Evolutionary conservation across 2,888 invertebrate genomes (phyloP).

Genomic region (Onthophagus sagittarius): DNA sequence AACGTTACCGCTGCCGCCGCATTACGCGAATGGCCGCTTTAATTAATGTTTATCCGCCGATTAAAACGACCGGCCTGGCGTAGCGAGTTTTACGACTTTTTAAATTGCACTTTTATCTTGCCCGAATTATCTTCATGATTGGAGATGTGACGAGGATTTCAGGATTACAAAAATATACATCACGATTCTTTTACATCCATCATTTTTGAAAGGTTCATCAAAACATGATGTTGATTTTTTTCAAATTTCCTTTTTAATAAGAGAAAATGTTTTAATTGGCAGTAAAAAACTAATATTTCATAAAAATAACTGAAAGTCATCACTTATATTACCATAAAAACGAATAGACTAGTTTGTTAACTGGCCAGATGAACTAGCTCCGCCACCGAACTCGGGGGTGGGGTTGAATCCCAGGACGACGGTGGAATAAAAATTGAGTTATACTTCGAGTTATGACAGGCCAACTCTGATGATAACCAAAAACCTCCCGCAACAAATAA

Average conservation of each 20-base stretch:
- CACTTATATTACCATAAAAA: background rate
- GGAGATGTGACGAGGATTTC: background rate
- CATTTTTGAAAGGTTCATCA: no score
- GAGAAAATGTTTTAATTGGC: background rate
- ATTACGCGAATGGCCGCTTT: background rate
- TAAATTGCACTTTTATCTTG: background rate
- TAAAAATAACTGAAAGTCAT: no score
- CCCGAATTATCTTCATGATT: background rate
- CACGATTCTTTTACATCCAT: no score
- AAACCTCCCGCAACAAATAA: background rate
- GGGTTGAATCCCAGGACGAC: background rate
- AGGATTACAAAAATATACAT: no score
- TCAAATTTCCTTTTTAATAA: background rate
- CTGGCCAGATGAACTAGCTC: background rate
- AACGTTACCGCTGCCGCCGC: background rate
- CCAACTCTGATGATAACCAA: background rate
- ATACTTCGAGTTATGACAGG: background rate
- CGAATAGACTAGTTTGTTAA: background rate
- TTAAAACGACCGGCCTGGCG: background rate
- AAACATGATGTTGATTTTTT: background rate
- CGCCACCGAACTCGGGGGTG: background rate
- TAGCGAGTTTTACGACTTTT: background rate
- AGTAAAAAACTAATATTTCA: no score
- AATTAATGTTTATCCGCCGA: background rate
- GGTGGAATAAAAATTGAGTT: background rate